Evolutionary conservation across 2,113 vertebrate species (phyloP).

Genomic region (Bombycilla garrulus): DNA sequence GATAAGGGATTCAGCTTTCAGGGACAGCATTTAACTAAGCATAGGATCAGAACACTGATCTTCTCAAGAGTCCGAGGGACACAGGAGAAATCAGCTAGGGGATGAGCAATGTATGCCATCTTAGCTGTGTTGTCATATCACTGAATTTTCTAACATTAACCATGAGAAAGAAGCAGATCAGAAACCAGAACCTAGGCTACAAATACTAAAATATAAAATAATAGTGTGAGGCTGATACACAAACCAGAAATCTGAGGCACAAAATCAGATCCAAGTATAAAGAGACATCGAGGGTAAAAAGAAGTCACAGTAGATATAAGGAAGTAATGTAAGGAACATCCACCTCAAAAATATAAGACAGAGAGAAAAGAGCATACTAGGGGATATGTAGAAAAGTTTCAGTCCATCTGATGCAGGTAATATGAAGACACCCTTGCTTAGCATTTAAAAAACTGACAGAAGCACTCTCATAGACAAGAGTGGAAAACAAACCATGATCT

Average conservation of each 20-base stretch:
- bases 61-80: neutral
- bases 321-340: neutral
- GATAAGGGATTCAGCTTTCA: neutral
- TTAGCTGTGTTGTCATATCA: rapidly evolving
- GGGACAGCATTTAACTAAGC: neutral
- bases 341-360: neutral
- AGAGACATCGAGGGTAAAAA: neutral
- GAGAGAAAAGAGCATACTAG: neutral
- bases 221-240: neutral
- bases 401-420: neutral
- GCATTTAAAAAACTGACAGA: neutral
- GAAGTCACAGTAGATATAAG: neutral
- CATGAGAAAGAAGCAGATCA: neutral
- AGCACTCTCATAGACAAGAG: neutral
- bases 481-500: neutral
- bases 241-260: neutral
- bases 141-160: neutral
- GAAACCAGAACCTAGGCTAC: neutral
- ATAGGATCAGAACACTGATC: neutral
- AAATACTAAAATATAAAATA: neutral
- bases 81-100: neutral
- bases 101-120: neutral
- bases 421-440: neutral
- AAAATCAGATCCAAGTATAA: neutral
- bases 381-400: neutral